Percentiles rank a stretch among this genome's conserved stretches.
Conservation (phyloP, 2,113 vertebrate genomes). For the Holacanthus passer region DNA sequence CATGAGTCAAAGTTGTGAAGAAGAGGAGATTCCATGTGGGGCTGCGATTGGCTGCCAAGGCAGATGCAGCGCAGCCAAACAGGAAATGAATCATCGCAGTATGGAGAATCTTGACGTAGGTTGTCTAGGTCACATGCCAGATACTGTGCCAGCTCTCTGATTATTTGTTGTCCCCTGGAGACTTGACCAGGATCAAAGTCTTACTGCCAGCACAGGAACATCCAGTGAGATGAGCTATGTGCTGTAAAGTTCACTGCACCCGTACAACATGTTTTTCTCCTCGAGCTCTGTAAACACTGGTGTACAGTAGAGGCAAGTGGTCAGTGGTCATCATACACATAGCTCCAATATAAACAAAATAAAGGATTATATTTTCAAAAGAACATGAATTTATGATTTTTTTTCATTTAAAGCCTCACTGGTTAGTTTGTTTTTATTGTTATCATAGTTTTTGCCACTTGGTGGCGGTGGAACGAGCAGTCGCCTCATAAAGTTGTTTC, state of each 20-base stretch:
- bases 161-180: constrained; percentile 16
- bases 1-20: not conserved
- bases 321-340: not conserved
- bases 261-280: not conserved
- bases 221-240: not conserved
- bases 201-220: not conserved
- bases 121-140: constrained; percentile 1
- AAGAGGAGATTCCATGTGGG: not conserved
- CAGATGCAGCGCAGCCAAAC: constrained; percentile 13
- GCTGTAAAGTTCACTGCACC: not conserved
- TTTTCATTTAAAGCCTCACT: too few species aligned
- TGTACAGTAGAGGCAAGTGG: not conserved
- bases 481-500: too few species aligned
- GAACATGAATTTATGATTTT: too few species aligned
- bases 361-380: too few species aligned
- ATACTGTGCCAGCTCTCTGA: constrained; percentile 13
- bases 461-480: too few species aligned
- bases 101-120: not conserved
- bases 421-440: too few species aligned
- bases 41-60: constrained; percentile 15
- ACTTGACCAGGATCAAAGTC: constrained; percentile 15
- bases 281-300: not conserved
- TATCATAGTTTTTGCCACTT: too few species aligned
- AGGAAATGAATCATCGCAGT: constrained; percentile 22
- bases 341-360: too few species aligned